Evolutionary conservation across 2,113 vertebrate species (phyloP).

Genomic region (Cathartes aura): DNA sequence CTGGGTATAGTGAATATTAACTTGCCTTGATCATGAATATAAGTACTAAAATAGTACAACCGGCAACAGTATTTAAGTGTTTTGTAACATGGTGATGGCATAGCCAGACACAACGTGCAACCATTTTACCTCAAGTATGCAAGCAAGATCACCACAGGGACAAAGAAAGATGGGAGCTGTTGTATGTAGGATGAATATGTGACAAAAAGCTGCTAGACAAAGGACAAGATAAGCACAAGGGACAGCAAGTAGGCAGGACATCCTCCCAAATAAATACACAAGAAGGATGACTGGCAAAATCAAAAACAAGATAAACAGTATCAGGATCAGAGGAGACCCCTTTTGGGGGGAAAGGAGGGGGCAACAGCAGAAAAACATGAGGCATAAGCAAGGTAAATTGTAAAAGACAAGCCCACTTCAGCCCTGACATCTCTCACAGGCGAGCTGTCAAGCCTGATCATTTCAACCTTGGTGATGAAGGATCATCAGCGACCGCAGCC

Average conservation of each 20-base stretch:
- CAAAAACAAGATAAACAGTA: background rate
- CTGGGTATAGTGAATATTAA: background rate
- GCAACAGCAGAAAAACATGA: background rate
- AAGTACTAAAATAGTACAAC: background rate
- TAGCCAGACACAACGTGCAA: background rate
- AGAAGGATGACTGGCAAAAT: background rate
- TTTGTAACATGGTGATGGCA: background rate
- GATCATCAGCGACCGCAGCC: fast-evolving
- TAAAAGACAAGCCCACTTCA: background rate
- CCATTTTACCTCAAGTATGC: background rate
- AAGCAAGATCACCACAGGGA: background rate
- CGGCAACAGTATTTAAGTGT: background rate
- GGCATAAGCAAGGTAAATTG: background rate
- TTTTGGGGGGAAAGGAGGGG: background rate
- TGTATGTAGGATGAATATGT: background rate
- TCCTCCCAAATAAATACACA: background rate
- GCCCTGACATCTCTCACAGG: background rate
- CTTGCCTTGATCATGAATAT: background rate
- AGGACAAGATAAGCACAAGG: background rate
- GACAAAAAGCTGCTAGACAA: background rate
- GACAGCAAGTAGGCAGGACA: background rate
- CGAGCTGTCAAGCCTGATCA: background rate
- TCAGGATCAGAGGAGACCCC: background rate
- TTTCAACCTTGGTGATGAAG: background rate
- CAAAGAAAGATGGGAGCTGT: background rate